Conservation (phyloP, 2,888 invertebrate genomes). For the Lagria hirta region DNA sequence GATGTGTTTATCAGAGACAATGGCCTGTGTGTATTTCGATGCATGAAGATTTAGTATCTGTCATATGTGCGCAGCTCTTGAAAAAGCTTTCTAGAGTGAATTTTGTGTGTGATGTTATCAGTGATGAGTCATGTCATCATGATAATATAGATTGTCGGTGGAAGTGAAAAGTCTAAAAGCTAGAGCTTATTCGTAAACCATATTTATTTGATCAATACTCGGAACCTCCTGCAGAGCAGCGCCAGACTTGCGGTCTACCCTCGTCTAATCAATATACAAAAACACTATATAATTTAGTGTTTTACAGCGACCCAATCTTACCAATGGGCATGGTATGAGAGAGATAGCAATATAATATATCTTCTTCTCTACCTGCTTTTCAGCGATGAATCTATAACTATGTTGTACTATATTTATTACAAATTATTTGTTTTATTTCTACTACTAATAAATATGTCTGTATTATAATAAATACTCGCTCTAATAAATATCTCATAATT, state of each 20-base stretch:
- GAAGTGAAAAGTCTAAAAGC: slow-evolving; percentile 37
- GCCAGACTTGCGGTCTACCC: slow-evolving; percentile 52
- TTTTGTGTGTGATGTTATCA: no score
- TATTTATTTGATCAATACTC: slow-evolving; percentile 55
- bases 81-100: no score
- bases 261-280: slow-evolving; percentile 53
- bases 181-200: slow-evolving; percentile 43
- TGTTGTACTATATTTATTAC: slow-evolving; percentile 49
- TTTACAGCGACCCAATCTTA: slow-evolving; percentile 45
- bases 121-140: slow-evolving; percentile 30
- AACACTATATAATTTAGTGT: slow-evolving; percentile 52
- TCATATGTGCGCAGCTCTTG: no score
- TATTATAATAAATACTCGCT: slow-evolving; percentile 47
- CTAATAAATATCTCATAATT: slow-evolving; percentile 53
- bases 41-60: no score
- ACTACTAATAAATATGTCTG: slow-evolving; percentile 54
- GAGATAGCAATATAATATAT: no score
- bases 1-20: no score
- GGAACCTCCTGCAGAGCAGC: slow-evolving; percentile 51
- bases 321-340: slow-evolving; percentile 4
- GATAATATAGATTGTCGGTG: slow-evolving; percentile 2
- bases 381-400: slow-evolving; percentile 46
- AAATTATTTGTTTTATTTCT: slow-evolving; percentile 53
- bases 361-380: slow-evolving; percentile 36
- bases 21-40: no score